Evolutionary conservation across 2,113 vertebrate species (phyloP).

Genomic region (Procapra przewalskii): DNA sequence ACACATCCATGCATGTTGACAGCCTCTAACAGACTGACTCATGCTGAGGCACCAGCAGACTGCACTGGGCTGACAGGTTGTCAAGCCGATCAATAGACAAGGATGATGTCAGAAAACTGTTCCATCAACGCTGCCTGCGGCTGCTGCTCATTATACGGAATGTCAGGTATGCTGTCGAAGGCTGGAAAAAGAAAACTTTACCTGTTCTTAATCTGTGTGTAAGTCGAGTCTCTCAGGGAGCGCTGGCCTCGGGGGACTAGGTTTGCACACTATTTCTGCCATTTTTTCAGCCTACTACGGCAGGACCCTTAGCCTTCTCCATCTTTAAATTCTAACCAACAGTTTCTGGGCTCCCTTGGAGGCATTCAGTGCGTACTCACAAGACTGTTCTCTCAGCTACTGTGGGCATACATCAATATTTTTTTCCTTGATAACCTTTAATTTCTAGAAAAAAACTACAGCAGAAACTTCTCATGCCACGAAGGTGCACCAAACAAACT

Average conservation of each 20-base stretch:
- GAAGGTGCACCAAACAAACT: neutral
- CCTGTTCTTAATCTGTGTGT: neutral
- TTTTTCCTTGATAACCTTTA: neutral
- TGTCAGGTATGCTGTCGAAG: neutral
- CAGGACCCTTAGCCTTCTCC: neutral
- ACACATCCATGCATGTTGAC: neutral
- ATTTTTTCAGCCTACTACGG: neutral
- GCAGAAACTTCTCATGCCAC: neutral
- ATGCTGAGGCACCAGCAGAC: neutral
- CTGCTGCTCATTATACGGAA: neutral
- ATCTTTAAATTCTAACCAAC: neutral
- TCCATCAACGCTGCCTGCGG: neutral
- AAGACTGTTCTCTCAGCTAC: neutral
- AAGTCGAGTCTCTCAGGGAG: neutral
- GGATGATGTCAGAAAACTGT: neutral
- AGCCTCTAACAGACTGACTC: neutral
- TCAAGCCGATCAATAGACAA: neutral
- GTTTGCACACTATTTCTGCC: neutral
- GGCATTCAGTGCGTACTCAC: neutral
- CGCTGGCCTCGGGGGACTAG: neutral
- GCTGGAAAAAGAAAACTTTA: neutral
- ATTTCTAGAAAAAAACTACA: neutral
- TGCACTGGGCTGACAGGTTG: neutral
- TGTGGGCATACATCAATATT: too few species aligned
- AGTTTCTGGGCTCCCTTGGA: neutral